Base-by-base conservation (phyloP, 1,140 invertebrate genomes). In the Macrosteles quadrilineatus region DNA sequence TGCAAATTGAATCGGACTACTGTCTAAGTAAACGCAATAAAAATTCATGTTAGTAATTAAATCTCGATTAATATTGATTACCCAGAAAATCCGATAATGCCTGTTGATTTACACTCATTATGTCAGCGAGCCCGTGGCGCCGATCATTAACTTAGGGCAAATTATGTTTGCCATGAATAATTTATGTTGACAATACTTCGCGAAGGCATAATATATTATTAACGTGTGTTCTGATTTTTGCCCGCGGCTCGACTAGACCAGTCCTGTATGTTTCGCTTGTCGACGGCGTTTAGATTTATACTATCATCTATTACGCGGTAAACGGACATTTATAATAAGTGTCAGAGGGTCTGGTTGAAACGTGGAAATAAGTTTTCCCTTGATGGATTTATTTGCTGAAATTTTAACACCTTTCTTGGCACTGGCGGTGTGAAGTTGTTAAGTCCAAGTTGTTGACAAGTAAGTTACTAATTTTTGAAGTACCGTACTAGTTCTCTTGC, bases 161-260 rank as follows among this genome's bases (percentile, higher is more conserved):
- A 59, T 29, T 59, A 29, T 50, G 47, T 50, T 19, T 50, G 17
- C 47, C n/a, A 59, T 59, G 55, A 59, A 59, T 59, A 59, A 59
- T 59, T 59, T 59, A 59, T 59, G 27, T n/a, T 59, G 9, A 59
- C 23, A 59, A 59, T 59, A 25, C 23, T 14, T 25, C 27, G 12
- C 12, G 55, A 2, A 25, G 21, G 12, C 23, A 30, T 59, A 59
- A 59, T 59, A 59, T 30, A 59, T 59, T 30, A 59, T 59, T 59
- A 59, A 6, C 2, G 25, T 59, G n/a, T n/a, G 21, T 14, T 27
- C 14, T 59, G 55, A 59, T 59, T 59, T 29, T 23, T 6, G 14
- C 55, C 25, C 25, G 55, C 21, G 55, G 55, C n/a, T 50, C 14
- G 47, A 4, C 12, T 2, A 25, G 27, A 59, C 55, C 55, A 59